Percentiles rank a stretch among this genome's conserved stretches.
Evolutionary conservation across 2,113 vertebrate species (phyloP).

Genomic region (Zapus hudsonius): DNA sequence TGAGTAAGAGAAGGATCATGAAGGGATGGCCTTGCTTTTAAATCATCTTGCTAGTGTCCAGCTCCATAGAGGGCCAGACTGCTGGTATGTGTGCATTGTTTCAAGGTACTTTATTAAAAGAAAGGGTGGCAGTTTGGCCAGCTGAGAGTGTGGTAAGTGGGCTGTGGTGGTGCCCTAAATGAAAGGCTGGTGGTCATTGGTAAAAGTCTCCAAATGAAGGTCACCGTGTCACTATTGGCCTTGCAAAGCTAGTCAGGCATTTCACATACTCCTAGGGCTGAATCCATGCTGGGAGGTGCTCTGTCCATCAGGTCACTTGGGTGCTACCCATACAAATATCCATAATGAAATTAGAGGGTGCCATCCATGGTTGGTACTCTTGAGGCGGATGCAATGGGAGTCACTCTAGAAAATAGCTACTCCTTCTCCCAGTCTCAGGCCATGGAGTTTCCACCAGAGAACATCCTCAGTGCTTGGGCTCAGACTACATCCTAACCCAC

Average conservation of each 20-base stretch:
- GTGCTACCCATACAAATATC: background rate
- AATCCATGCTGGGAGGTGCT: background rate
- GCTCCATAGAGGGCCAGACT: background rate
- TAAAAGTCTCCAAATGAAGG: background rate
- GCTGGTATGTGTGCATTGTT: background rate
- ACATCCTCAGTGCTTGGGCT: background rate
- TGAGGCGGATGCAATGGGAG: background rate
- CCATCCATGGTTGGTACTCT: background rate
- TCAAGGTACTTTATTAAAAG: background rate
- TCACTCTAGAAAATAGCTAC: background rate
- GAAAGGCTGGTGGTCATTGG: no score
- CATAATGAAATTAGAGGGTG: background rate
- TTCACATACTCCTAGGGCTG: rapidly evolving
- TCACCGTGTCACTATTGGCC: background rate
- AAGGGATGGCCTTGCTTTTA: background rate
- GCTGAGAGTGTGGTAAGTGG: background rate
- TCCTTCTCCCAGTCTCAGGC: background rate
- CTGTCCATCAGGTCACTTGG: no score
- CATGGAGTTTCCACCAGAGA: background rate
- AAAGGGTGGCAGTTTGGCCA: background rate
- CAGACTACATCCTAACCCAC: background rate
- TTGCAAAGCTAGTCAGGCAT: background rate
- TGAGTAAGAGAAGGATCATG: background rate
- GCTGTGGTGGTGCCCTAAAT: background rate
- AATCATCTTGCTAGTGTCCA: background rate